phyloP scores from a whole-genome alignment of 2,797 vertebrate genomes.

The Bufotes viridis region DNA sequence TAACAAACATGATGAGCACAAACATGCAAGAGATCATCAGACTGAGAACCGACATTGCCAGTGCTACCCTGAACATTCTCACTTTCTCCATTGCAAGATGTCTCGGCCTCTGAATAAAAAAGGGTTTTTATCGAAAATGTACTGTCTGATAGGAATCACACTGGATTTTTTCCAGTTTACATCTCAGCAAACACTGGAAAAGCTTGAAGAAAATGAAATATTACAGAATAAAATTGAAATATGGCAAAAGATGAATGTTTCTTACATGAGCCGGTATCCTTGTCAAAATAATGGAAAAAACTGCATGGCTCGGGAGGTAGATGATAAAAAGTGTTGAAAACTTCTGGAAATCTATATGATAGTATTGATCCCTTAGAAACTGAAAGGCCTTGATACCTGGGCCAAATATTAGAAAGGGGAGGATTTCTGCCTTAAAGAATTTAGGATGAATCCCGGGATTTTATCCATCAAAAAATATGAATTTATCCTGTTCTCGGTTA shows the following conservation, averaged over 20 bases:
- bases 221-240: background rate
- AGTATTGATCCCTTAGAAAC: too few relatives aligned
- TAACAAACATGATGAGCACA: background rate
- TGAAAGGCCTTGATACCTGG: background rate
- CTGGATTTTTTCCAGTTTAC: background rate
- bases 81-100: background rate
- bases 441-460: background rate
- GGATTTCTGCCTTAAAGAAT: too few relatives aligned
- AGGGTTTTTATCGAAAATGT: background rate
- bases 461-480: background rate
- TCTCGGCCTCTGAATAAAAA: background rate
- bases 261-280: too few relatives aligned
- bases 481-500: background rate
- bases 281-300: background rate
- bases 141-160: background rate
- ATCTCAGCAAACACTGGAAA: background rate
- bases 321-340: too few relatives aligned
- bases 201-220: background rate
- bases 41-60: background rate
- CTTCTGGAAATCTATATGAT: too few relatives aligned
- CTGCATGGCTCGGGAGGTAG: background rate
- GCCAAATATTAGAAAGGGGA: too few relatives aligned
- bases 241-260: too few relatives aligned
- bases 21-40: background rate
- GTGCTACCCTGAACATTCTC: background rate